Evolutionary conservation across 2,888 invertebrate genomes (phyloP).

Genomic region (Timema cristinae): DNA sequence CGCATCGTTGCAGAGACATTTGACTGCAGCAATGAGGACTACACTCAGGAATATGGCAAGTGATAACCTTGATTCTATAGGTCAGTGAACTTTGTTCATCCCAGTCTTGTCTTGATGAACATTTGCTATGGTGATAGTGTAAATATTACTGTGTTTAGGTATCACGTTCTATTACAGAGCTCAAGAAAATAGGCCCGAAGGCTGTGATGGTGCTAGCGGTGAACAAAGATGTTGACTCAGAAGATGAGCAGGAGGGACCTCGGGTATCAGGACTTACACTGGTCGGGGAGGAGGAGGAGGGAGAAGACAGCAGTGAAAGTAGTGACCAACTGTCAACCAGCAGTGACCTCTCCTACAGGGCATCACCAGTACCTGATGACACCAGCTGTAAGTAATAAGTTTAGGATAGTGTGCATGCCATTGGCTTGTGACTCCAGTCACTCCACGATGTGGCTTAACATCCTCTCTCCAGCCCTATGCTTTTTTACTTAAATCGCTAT

Average conservation of each 20-base stretch:
- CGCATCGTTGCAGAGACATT: too few relatives aligned
- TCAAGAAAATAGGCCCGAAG: slow-evolving; percentile 20
- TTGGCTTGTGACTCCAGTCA: too few relatives aligned
- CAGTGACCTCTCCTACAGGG: slow-evolving; percentile 56
- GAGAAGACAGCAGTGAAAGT: slow-evolving; percentile 28
- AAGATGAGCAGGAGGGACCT: slow-evolving; percentile 29
- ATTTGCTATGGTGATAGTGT: too few relatives aligned
- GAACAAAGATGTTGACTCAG: slow-evolving; percentile 32
- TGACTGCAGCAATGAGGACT: too few relatives aligned
- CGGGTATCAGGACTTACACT: slow-evolving; percentile 23
- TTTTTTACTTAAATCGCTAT: too few relatives aligned
- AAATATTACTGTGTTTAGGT: too few relatives aligned
- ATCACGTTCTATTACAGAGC: slow-evolving; percentile 1
- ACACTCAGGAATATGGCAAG: background rate
- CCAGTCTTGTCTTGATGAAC: too few relatives aligned
- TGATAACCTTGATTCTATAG: background rate
- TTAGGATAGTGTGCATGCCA: too few relatives aligned
- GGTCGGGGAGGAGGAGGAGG: slow-evolving; percentile 31
- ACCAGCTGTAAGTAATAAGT: slow-evolving; percentile 59
- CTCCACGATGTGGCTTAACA: too few relatives aligned
- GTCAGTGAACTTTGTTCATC: background rate
- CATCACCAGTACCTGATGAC: slow-evolving; percentile 71
- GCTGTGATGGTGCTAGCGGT: slow-evolving; percentile 16
- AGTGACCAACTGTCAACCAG: slow-evolving; percentile 46
- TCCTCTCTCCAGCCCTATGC: too few relatives aligned